phyloP scores from a whole-genome alignment of 2,797 vertebrate species.

The Chaetophractus vellerosus region DNA sequence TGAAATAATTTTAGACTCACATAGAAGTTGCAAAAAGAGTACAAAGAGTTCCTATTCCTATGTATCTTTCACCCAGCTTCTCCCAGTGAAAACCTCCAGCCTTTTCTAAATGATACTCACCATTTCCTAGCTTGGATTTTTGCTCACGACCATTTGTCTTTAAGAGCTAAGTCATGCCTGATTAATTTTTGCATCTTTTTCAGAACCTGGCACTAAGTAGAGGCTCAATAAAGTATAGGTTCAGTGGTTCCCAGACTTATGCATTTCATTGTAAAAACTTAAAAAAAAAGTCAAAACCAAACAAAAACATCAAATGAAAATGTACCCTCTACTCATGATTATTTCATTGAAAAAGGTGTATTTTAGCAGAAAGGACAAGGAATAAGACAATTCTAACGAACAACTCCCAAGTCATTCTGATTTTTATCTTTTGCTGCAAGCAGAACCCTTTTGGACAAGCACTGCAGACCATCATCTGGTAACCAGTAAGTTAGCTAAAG shows the following conservation, averaged over 20 bases:
- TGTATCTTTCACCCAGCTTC: neutral
- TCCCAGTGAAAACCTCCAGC: neutral
- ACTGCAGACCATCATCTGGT: neutral
- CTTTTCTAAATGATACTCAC: neutral
- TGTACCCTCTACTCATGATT: neutral
- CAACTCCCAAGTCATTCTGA: neutral
- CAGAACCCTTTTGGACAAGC: neutral
- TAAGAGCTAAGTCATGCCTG: neutral
- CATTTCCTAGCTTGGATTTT: neutral
- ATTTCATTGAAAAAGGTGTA: neutral
- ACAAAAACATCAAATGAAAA: neutral
- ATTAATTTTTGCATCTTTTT: neutral
- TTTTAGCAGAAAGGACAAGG: neutral
- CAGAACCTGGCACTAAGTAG: neutral
- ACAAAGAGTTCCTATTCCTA: neutral
- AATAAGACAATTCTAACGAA: neutral
- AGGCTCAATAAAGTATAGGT: neutral
- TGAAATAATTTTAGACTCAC: conserved; percentile 56
- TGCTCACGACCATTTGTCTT: neutral
- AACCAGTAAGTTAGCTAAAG: neutral
- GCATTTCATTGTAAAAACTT: neutral
- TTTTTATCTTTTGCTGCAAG: neutral
- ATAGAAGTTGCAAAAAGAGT: conserved; percentile 21
- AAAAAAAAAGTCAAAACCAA: neutral
- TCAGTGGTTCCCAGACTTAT: neutral